Evolutionary conservation across 1,140 invertebrate genomes (phyloP), one percentile per base, ranked within the genome.

Genomic region (Charaxes varanes): DNA sequence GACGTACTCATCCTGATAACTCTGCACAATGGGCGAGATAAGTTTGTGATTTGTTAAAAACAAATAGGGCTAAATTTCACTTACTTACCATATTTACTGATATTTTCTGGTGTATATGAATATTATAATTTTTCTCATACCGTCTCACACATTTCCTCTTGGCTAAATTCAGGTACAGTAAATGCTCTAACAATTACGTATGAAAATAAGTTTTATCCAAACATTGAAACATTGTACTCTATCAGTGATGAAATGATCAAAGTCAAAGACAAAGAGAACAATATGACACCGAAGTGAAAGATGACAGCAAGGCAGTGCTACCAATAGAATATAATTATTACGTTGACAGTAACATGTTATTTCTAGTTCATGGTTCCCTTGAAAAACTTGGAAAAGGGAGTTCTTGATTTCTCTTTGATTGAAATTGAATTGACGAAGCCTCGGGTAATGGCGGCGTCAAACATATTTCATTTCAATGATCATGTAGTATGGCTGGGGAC

Each of bases 1-100:
- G 38, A 91, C 90, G 63, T 89, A 90, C 88, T 91, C 89, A 60
- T 92, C 90, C 67, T 89, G 89, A 85, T 89, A 91, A 74, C 89
- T 90, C 89, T 90, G 46, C 21, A 44, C 38, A 18, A 50, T 41
- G 13, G 33, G 28, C n/a, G 11, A 5, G 41, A 44, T 44, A 44
- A 37, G 24, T 32, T 37, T 19, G 11, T 37, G 16, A 28, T 37
- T 45, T 18, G 38, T 28, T 37, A n/a, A 12, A 6, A 28, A 16
- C 14, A 26, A 22, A 5, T 16, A 6, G 15, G 6, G 19, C 6
- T 37, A 32, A 7, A 7, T 2, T 18, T 8, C 7, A 18, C n/a
- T 14, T 42, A 26, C 42, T 26, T 38, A 45, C 42, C 42, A 45
- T 45, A 11, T 45, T 45, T 6, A 23, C 16, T 32, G 26, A 32